Evolutionary conservation across 2,797 vertebrate genomes (phyloP).

Genomic region (Myotis planiceps): DNA sequence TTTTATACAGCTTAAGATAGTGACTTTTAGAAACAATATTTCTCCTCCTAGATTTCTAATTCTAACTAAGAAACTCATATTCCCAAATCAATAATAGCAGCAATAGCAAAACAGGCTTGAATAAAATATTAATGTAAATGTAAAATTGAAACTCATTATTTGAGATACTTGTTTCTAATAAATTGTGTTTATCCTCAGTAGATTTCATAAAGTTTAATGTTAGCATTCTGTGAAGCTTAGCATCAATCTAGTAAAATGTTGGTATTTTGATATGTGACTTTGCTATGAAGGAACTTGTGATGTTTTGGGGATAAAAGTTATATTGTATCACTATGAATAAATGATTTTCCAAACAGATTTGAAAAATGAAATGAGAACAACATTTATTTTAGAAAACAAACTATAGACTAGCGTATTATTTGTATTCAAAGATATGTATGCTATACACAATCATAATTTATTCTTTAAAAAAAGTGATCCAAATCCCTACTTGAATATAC

Average conservation of each 20-base stretch:
- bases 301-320: constrained; percentile 13
- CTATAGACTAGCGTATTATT: background rate
- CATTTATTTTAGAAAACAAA: background rate
- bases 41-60: constrained; percentile 28
- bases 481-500: background rate
- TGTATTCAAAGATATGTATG: background rate
- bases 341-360: constrained; percentile 29
- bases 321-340: background rate
- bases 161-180: background rate
- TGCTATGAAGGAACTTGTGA: background rate
- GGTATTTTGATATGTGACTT: background rate
- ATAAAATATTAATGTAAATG: constrained; percentile 11
- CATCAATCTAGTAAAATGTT: background rate
- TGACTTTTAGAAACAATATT: background rate
- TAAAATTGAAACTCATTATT: background rate
- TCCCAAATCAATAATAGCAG: constrained; percentile 26
- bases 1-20: background rate
- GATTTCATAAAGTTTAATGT: background rate
- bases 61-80: background rate
- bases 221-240: constrained; percentile 11
- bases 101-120: constrained; percentile 26
- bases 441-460: background rate
- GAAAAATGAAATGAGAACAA: constrained; percentile 43
- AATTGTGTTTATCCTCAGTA: background rate
- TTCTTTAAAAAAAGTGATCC: background rate